These are phyloP conservation scores for Conus ventricosus DNA, from an alignment of 1,140 invertebrate genomes.

Conservation along the genomic window DNA sequence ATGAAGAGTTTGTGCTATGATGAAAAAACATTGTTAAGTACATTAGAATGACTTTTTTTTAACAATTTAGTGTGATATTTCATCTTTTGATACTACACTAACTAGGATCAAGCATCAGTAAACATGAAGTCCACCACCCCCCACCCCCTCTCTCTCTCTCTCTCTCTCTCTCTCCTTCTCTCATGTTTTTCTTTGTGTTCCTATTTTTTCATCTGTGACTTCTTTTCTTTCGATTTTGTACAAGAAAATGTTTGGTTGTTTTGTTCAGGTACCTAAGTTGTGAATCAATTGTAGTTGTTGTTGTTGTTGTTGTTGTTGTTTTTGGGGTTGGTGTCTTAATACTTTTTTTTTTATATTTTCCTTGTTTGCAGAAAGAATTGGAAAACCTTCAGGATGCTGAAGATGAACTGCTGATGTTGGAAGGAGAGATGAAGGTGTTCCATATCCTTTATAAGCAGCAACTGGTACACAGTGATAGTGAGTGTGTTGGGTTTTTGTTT, in stretches of 20 bases:
- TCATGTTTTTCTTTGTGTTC: too few species aligned
- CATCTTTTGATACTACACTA: too few species aligned
- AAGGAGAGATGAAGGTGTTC: conserved; percentile 81
- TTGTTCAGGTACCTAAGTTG: neutral
- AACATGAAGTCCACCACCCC: too few species aligned
- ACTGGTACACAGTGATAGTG: too few species aligned
- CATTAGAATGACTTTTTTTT: too few species aligned
- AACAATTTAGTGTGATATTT: too few species aligned
- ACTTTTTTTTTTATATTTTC: conserved; percentile 37
- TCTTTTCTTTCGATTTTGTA: neutral
- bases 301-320: neutral
- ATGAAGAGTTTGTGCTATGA: too few species aligned
- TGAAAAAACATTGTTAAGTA: too few species aligned
- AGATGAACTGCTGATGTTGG: conserved; percentile 88
- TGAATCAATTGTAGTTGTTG: neutral
- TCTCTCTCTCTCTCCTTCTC: too few species aligned
- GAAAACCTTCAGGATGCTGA: conserved; percentile 94
- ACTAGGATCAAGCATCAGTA: too few species aligned
- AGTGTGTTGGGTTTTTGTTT: too few species aligned
- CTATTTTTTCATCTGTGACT: neutral
- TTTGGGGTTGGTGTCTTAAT: neutral
- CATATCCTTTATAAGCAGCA: conserved; percentile 67
- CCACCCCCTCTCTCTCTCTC: too few species aligned
- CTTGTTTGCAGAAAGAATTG: conserved; percentile 82
- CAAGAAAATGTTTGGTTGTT: neutral